Percentiles rank a stretch among this genome's conserved stretches.
phyloP scores from a whole-genome alignment of 2,888 invertebrate genomes.

The Uloborus plumipes region DNA sequence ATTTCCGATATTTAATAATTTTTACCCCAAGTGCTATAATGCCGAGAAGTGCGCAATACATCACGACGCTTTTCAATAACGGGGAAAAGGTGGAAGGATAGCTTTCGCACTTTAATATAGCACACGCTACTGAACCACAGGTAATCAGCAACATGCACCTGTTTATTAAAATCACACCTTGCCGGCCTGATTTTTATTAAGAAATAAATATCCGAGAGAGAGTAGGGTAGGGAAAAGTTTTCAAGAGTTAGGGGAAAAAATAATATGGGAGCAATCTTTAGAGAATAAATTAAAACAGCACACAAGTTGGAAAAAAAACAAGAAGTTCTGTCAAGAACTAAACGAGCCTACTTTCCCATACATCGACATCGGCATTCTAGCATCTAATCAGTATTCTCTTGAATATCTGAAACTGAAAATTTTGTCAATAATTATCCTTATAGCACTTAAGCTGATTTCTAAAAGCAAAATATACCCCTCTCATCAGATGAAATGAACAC shows the following conservation, averaged over 20 bases:
- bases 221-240: constrained; percentile 3
- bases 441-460: no score
- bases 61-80: constrained; percentile 59
- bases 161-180: constrained; percentile 61
- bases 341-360: no score
- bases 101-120: constrained; percentile 47
- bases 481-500: no score
- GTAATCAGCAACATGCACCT: constrained; percentile 53
- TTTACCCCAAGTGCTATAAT: constrained; percentile 55
- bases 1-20: constrained; percentile 65
- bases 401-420: no score
- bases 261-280: neutral
- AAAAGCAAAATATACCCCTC: no score
- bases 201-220: constrained; percentile 50
- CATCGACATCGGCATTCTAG: no score
- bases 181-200: constrained; percentile 31
- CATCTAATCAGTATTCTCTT: no score
- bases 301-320: constrained; percentile 1
- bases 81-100: constrained; percentile 13
- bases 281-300: constrained; percentile 30
- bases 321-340: no score
- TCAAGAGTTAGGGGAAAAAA: constrained; percentile 27
- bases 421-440: no score
- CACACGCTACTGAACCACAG: constrained; percentile 43
- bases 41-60: constrained; percentile 36